Evolutionary conservation across 2,113 vertebrate species (phyloP).

Genomic region (Athene noctua): DNA sequence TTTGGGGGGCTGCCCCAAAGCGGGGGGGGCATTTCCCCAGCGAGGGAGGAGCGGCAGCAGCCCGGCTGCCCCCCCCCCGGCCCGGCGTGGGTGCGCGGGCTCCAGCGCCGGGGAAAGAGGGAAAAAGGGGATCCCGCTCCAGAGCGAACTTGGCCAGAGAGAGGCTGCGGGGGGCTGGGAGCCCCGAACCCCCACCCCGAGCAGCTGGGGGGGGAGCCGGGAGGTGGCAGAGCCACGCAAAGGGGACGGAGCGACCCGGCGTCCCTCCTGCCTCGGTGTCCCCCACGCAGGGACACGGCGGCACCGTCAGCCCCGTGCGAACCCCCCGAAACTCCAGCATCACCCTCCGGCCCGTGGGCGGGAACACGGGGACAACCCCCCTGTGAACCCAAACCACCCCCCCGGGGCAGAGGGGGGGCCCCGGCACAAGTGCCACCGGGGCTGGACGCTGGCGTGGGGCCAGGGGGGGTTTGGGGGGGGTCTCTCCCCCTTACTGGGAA

Average conservation of each 20-base stretch:
- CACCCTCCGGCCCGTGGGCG: fast-evolving
- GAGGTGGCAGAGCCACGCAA: neutral
- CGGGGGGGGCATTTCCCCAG: neutral
- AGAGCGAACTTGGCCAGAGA: neutral
- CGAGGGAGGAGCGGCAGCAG: neutral
- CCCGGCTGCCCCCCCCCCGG: neutral
- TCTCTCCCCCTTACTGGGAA: neutral
- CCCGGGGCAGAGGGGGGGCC: too few species aligned
- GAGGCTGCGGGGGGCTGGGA: neutral
- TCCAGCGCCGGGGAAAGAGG: neutral
- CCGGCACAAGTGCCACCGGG: too few species aligned
- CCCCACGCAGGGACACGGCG: neutral
- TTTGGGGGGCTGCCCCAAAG: neutral
- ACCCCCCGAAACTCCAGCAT: neutral
- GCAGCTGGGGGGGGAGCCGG: fast-evolving
- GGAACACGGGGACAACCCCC: neutral
- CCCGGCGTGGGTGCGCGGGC: too few species aligned
- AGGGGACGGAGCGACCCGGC: neutral
- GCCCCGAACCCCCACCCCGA: neutral
- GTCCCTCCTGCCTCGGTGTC: neutral
- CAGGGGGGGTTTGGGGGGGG: neutral
- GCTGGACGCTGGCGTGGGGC: fast-evolving
- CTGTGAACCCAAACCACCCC: too few species aligned
- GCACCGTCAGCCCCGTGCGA: too few species aligned
- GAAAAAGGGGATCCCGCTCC: neutral